Conservation (phyloP, 2,888 invertebrate genomes). For the Helobdella robusta region DNA sequence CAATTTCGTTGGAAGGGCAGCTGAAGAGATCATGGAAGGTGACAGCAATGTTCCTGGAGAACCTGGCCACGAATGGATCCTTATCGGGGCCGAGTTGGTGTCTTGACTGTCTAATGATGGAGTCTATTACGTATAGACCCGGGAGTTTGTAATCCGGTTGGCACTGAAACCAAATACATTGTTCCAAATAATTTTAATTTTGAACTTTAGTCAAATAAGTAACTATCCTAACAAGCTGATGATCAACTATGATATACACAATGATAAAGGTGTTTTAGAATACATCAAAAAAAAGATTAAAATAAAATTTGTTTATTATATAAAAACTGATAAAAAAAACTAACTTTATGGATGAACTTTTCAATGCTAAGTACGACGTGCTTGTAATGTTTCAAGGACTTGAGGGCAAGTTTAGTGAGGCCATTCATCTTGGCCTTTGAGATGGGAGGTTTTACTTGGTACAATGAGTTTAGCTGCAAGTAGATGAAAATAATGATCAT, state of each 20-base stretch:
- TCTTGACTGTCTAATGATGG: slow-evolving; percentile 89
- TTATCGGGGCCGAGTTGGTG: slow-evolving; percentile 94
- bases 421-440: slow-evolving; percentile 98
- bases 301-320: too few relatives aligned
- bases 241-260: too few relatives aligned
- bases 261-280: too few relatives aligned
- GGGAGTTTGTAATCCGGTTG: slow-evolving; percentile 97
- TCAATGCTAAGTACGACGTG: slow-evolving; percentile 99
- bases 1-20: slow-evolving; percentile 89
- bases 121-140: slow-evolving; percentile 95
- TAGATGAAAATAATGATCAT: too few relatives aligned
- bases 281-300: too few relatives aligned
- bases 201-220: too few relatives aligned
- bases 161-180: too few relatives aligned
- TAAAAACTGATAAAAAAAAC: too few relatives aligned
- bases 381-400: slow-evolving; percentile 97
- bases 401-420: slow-evolving; percentile 90
- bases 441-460: slow-evolving; percentile 92
- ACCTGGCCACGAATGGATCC: slow-evolving; percentile 91
- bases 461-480: slow-evolving; percentile 87
- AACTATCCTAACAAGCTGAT: too few relatives aligned
- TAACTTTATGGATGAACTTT: slow-evolving; percentile 83
- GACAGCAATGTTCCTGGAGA: slow-evolving; percentile 85
- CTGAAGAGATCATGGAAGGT: slow-evolving; percentile 87
- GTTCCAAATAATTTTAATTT: too few relatives aligned